Base-by-base conservation (phyloP, 1,140 invertebrate genomes). In the Drosophila pseudoananassae region DNA sequence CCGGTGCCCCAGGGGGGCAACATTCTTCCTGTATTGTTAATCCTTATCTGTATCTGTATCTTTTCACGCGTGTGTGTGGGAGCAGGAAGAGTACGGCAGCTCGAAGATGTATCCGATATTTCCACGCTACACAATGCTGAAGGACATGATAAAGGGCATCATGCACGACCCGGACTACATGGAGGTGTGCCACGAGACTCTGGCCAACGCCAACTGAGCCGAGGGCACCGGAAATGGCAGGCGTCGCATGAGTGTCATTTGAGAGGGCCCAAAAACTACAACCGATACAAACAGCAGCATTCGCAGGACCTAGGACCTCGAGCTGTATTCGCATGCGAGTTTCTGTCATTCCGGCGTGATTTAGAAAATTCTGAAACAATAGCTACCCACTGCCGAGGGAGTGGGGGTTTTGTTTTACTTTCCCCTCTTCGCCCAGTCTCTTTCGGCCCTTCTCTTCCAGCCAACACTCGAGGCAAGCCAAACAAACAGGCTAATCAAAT, bases 71-170 rank as follows among this genome's bases (percentile, higher is more conserved):
- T 4, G 33, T 3, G 33, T 10, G 6, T 53, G 58, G 31, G 38
- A n/a, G 40, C 94, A 97, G 96, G 94, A 94, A 55, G 96, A 97
- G 82, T 98, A 98, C 92, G 95, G 95, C 74, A 96, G 95, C 85
- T 96, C 97, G 27, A 98, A 98, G 92, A 94, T 97, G 80, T 98
- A 98, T 92, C 97, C 97, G 38, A 97, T 98, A 92, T 96, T 98
- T 84, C 97, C 97, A 12, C 94, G 97, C 47, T 98, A 98, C 93
- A 96, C 96, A 47, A 97, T 98, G 94, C 93, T 98, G 51, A 98
- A 98, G 92, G 97, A 98, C 90, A 97, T 98, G 97, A 98, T 98
- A 90, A 98, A 98, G 93, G 96, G 97, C 88, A 97, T 98, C 76
- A 97, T 98, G 94, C 95, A 97, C 78, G 96, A 98, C 93, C 97